A percentile compares a stretch with the other conserved stretches of the same genome.
These are phyloP conservation scores for Eupsilia transversa DNA, from an alignment of 2,888 invertebrate genomes.

Conservation along the genomic window DNA sequence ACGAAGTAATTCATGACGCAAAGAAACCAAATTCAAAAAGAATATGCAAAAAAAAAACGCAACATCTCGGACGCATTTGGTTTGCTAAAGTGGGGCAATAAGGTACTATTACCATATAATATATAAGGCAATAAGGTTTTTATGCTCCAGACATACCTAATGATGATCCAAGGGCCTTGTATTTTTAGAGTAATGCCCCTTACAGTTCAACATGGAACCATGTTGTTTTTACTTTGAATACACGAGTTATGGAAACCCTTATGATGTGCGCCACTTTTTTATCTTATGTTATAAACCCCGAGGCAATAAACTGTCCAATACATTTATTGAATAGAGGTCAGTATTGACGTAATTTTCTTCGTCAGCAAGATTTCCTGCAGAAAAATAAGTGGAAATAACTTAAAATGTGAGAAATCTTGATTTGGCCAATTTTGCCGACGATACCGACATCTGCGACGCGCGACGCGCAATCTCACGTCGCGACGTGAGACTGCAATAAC, in stretches of 20 bases:
- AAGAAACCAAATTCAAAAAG: background rate
- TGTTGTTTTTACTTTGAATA: too few species aligned
- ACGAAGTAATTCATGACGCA: background rate
- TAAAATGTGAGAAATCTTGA: slow-evolving; percentile 56
- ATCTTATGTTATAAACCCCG: background rate
- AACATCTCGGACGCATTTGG: background rate
- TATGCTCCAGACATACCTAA: background rate
- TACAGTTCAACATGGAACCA: too few species aligned
- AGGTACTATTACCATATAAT: background rate
- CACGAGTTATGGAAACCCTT: background rate
- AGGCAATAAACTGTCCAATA: slow-evolving; percentile 6
- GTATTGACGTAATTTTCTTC: slow-evolving; percentile 19
- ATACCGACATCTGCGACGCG: slow-evolving; percentile 30
- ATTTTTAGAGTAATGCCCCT: background rate
- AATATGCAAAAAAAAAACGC: background rate
- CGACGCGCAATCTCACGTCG: too few species aligned
- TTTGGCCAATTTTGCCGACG: slow-evolving; percentile 60
- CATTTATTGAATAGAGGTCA: slow-evolving; percentile 23
- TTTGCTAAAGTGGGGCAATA: background rate
- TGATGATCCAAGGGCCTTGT: background rate
- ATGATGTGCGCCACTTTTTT: background rate
- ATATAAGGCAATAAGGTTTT: too few species aligned
- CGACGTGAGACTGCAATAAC: slow-evolving; percentile 47
- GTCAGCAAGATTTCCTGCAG: slow-evolving; percentile 26
- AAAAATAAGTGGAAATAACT: slow-evolving; percentile 37